These are phyloP conservation scores for Nymphalis urticae DNA, from an alignment of 2,888 invertebrate species.

Conservation along the genomic window DNA sequence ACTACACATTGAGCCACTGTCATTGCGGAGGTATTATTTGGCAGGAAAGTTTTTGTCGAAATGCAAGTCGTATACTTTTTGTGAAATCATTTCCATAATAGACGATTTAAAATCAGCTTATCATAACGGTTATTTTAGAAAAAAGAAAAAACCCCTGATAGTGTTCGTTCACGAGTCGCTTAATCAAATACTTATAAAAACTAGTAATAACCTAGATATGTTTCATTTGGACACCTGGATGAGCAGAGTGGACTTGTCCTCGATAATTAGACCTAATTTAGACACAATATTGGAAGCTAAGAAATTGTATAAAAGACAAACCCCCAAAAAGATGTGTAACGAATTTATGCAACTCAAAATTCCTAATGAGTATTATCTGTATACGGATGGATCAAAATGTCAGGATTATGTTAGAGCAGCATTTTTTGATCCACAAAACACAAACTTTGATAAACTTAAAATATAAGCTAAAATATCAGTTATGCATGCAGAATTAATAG, in stretches of 20 bases:
- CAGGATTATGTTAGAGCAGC: neutral
- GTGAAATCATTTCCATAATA: neutral
- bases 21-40: conserved; percentile 19
- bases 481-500: conserved; percentile 26
- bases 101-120: neutral
- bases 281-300: conserved; percentile 6
- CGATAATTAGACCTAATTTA: conserved; percentile 2
- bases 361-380: neutral
- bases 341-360: neutral
- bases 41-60: conserved; percentile 28
- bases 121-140: neutral
- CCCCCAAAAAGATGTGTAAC: neutral
- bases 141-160: neutral
- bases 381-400: neutral
- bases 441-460: neutral
- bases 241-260: conserved; percentile 8
- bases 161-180: neutral
- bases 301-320: neutral
- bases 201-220: conserved; percentile 5
- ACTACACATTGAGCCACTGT: conserved; percentile 23
- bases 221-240: conserved; percentile 16
- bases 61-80: conserved; percentile 7
- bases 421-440: neutral
- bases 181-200: neutral
- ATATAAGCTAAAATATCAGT: conserved; percentile 18